A percentile compares a stretch with the other conserved stretches of the same genome.
phyloP scores from a whole-genome alignment of 2,797 vertebrate genomes.

The Alouatta caraya region DNA sequence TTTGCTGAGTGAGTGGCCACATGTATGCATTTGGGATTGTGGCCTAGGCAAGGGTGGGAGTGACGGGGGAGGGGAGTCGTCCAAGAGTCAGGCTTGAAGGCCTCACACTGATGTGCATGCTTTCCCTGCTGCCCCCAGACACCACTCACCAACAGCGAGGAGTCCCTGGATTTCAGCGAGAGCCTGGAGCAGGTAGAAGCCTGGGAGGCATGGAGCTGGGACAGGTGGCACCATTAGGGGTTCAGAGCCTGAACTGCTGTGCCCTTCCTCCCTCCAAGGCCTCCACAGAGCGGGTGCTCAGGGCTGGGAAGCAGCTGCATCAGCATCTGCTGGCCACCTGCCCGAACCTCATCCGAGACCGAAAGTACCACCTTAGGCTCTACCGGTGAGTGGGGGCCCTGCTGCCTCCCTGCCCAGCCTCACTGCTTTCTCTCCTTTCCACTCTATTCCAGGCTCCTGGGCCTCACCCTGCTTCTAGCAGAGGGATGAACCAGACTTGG shows the following conservation, averaged over 20 bases:
- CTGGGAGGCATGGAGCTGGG: fast-evolving
- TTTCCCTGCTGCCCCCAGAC: conserved; percentile 85
- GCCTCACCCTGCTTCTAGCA: neutral
- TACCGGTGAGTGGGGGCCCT: conserved; percentile 86
- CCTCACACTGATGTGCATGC: neutral
- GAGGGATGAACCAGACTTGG: neutral
- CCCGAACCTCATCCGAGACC: conserved; percentile 91
- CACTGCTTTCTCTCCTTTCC: neutral
- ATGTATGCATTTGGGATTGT: neutral
- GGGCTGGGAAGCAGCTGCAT: conserved; percentile 90
- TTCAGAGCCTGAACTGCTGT: neutral
- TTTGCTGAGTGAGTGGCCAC: neutral
- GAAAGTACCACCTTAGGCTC: conserved; percentile 94
- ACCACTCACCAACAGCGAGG: conserved; percentile 88
- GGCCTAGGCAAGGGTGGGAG: neutral
- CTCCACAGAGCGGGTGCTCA: conserved; percentile 90
- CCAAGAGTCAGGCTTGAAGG: neutral
- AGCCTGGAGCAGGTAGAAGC: conserved; percentile 91
- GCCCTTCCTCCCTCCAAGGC: conserved; percentile 83
- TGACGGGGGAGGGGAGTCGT: too few relatives aligned
- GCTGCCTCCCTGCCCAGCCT: neutral
- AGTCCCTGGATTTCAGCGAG: conserved; percentile 82
- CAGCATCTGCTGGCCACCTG: conserved; percentile 85
- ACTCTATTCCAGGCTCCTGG: neutral
- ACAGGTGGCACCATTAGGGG: neutral